Evolutionary conservation across 2,113 vertebrate species (phyloP), one percentile per base, ranked within the genome.

Genomic region (Pontoporia blainvillei): DNA sequence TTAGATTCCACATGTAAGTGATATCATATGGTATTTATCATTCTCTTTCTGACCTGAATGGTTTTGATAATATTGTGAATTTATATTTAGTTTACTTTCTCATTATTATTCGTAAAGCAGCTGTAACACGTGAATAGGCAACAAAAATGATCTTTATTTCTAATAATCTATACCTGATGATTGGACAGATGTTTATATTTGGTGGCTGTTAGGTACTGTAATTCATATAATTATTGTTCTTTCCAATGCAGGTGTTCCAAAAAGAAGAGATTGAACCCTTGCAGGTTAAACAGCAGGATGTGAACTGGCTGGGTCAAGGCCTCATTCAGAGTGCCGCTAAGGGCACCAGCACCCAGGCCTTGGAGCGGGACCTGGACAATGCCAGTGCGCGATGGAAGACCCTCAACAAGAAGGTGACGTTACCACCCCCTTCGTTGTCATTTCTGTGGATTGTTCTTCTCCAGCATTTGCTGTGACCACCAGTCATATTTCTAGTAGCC

Each of bases 231-330:
- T 52, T 92, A 83, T 39, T 97, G 91, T 27, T 52, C 84, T 98
- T 97, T 76, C 86, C 82, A 97, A 71, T 98, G 23, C 97, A 99
- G 99, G 98, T 99, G 87, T 99, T 99, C 98, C 99, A 99, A 98
- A 99, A 99, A 97, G 99, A 99, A 95, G 99, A 99, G 96, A 99
- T 99, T 67, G 99, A 99, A 90, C 99, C 99, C 3, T 98, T 99
- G 66, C 99, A 99, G 97, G 97, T 98, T 18, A 99, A 99, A 81
- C 98, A 99, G 94, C 99, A 99, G 96, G 99, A 99, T 88, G 98
- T 99, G 83, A 99, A 99, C 98, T 99, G 98, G 97, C 97, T 99
- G 57, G 99, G 99, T n/a, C 99, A 99, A 97, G 98, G 99, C 34
- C 99, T 99, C 79, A 99, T 99, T 98, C 99, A 99, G 97, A 99